A percentile compares a stretch with the other conserved stretches of the same genome.
Evolutionary conservation across 2,113 vertebrate genomes (phyloP).

Genomic region (Rhinolophus sinicus): DNA sequence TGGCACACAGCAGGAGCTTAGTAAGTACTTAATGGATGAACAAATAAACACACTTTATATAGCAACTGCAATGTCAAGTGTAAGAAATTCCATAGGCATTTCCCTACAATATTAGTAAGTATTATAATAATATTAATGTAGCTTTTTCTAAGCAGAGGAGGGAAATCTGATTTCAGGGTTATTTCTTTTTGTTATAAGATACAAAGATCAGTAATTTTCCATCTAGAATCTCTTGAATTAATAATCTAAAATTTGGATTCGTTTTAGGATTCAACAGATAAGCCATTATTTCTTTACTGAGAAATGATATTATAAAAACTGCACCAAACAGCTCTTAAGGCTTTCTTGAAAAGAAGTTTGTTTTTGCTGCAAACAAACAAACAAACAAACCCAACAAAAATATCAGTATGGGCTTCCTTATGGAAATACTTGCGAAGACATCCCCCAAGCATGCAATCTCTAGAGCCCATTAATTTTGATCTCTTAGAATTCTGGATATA

Average conservation of each 20-base stretch:
- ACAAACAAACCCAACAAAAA: neutral
- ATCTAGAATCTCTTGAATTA: neutral
- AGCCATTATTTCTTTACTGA: conserved; percentile 25
- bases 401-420: neutral
- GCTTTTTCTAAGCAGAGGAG: neutral
- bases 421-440: neutral
- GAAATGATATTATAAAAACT: neutral
- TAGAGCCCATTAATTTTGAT: neutral
- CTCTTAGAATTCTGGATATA: neutral
- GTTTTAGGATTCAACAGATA: neutral
- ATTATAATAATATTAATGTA: neutral
- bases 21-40: neutral
- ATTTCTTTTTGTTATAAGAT: neutral
- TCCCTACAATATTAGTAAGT: neutral
- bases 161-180: neutral
- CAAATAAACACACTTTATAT: neutral
- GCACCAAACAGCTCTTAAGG: neutral
- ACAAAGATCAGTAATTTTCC: neutral
- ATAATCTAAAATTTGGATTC: neutral
- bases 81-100: neutral
- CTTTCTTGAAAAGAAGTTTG: neutral
- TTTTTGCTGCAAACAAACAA: neutral
- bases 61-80: neutral
- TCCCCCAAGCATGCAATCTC: neutral
- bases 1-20: neutral